phyloP scores from a whole-genome alignment of 2,113 vertebrate genomes.

The Mustela lutreola region DNA sequence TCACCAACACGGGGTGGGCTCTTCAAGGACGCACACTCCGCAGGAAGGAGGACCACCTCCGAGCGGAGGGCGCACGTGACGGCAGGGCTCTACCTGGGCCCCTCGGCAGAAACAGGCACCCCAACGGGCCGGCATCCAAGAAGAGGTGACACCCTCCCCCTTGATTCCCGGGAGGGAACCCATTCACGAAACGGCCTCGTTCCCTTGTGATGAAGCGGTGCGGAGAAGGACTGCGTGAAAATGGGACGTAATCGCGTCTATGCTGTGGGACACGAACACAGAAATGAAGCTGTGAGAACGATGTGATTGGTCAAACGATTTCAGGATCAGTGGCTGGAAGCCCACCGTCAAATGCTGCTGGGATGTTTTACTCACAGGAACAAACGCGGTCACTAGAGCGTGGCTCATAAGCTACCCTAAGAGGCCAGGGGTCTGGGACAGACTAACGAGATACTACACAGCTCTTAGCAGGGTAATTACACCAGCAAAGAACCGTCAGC shows the following conservation, averaged over 20 bases:
- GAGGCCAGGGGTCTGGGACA: background rate
- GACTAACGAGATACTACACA: background rate
- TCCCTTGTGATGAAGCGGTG: background rate
- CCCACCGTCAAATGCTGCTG: background rate
- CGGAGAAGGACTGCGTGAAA: background rate
- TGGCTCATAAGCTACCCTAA: background rate
- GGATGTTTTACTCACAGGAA: background rate
- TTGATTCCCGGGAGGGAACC: background rate
- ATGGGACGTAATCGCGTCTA: background rate
- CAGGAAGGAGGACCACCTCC: background rate
- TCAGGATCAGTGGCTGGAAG: background rate
- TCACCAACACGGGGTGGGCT: fast-evolving
- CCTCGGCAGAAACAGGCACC: background rate
- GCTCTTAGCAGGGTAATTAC: background rate
- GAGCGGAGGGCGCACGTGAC: background rate
- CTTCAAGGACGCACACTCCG: background rate
- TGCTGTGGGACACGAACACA: background rate
- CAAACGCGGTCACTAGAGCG: background rate
- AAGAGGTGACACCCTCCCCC: background rate
- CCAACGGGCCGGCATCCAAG: background rate
- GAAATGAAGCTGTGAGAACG: background rate
- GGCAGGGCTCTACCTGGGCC: background rate
- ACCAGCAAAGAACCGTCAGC: background rate
- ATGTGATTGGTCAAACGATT: background rate
- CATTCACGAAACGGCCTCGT: background rate